Evolutionary conservation across 2,797 vertebrate genomes (phyloP).

Genomic region (Phoeniculus purpureus): DNA sequence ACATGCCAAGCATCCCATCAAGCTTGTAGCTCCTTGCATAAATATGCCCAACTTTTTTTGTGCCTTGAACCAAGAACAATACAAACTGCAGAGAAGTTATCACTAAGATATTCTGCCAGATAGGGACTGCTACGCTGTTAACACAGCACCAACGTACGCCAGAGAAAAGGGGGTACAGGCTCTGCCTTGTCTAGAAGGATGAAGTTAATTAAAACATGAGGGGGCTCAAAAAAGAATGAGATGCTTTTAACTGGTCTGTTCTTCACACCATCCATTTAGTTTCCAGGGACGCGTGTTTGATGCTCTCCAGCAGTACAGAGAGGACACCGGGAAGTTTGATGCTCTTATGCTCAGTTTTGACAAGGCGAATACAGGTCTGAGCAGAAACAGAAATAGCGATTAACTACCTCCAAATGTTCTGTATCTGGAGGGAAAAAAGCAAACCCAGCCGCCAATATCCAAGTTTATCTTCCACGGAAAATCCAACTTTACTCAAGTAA

Average conservation of each 20-base stretch:
- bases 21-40: not conserved
- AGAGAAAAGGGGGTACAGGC: not conserved
- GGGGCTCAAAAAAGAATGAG: not conserved
- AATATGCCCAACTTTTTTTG: not conserved
- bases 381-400: conserved; percentile 9
- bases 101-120: not conserved
- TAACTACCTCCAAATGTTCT: not conserved
- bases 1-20: not conserved
- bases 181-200: not conserved
- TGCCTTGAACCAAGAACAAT: not conserved
- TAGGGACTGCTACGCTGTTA: not conserved
- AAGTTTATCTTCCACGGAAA: not conserved
- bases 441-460: too few species aligned
- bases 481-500: not conserved
- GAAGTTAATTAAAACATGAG: not conserved
- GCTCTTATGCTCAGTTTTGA: not conserved
- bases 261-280: not conserved
- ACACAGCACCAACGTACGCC: not conserved
- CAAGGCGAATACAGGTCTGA: not conserved
- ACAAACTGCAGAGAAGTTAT: not conserved
- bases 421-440: not conserved
- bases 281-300: not conserved
- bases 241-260: not conserved
- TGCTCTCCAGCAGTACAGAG: not conserved
- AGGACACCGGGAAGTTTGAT: not conserved